Percentiles rank a stretch among this genome's conserved stretches.
Evolutionary conservation across 1,140 invertebrate species (phyloP).

Genomic region (Nautilus pompilius): DNA sequence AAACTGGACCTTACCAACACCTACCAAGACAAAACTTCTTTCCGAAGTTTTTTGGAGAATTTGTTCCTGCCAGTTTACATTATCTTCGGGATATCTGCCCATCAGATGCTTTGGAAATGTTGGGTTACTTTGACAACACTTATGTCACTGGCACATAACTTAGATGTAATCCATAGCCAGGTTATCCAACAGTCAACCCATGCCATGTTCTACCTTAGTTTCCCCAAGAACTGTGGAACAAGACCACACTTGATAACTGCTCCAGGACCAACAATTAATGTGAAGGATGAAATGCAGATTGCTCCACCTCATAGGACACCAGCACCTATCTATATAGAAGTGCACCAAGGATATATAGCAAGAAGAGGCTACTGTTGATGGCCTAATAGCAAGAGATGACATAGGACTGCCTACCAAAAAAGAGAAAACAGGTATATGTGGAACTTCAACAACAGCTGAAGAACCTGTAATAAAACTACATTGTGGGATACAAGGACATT

Average conservation of each 20-base stretch:
- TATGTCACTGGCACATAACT: slow-evolving; percentile 12
- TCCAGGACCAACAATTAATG: slow-evolving; percentile 8
- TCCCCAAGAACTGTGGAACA: slow-evolving; percentile 1
- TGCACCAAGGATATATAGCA: neutral
- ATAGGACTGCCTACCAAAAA: neutral
- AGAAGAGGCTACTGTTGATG: neutral
- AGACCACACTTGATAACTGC: slow-evolving; percentile 5
- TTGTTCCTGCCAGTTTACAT: slow-evolving; percentile 6
- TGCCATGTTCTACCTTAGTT: neutral
- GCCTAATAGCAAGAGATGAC: neutral
- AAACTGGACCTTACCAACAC: slow-evolving; percentile 8
- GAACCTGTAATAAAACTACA: no score
- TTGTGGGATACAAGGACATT: no score
- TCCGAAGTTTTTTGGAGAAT: slow-evolving; percentile 11
- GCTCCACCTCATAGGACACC: slow-evolving; percentile 8
- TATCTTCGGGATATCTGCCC: slow-evolving; percentile 5
- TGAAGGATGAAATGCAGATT: slow-evolving; percentile 6
- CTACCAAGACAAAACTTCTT: slow-evolving; percentile 14
- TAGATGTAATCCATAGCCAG: neutral
- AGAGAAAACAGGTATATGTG: slow-evolving; percentile 1
- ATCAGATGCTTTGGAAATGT: slow-evolving; percentile 2
- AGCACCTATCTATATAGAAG: slow-evolving; percentile 6
- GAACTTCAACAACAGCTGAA: neutral
- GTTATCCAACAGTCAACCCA: neutral
- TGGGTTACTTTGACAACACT: slow-evolving; percentile 11